A percentile compares a stretch with the other conserved stretches of the same genome.
Evolutionary conservation across 2,113 vertebrate species (phyloP).

Genomic region (western clawed frog (Xenopus tropicalis)): UCB_Xtro_10.0 CM004445.2:66387001-66387500

Average conservation of each 20-base stretch:
- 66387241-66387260: slow-evolving; percentile 13
- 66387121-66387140: slow-evolving; percentile 61
- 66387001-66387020: slow-evolving; percentile 32
- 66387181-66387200: slow-evolving; percentile 56
- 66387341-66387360: slow-evolving; percentile 8
- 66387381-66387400: not conserved
- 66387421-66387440: not conserved
- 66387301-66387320: slow-evolving; percentile 25
- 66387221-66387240: slow-evolving; percentile 59
- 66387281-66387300: slow-evolving; percentile 24
- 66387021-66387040: slow-evolving; percentile 20
- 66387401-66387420: slow-evolving; percentile 22
- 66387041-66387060: slow-evolving; percentile 50
- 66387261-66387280: slow-evolving; percentile 34
- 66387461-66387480: slow-evolving; percentile 10
- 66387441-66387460: slow-evolving; percentile 17
- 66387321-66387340: slow-evolving; percentile 45
- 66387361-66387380: slow-evolving; percentile 12
- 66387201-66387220: slow-evolving; percentile 57
- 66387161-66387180: slow-evolving; percentile 55
- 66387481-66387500: not conserved
- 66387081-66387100: slow-evolving; percentile 48
- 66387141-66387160: slow-evolving; percentile 53
- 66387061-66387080: slow-evolving; percentile 34
- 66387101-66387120: slow-evolving; percentile 56